Percentiles rank a stretch among this genome's conserved stretches.
Evolutionary conservation across 2,888 invertebrate genomes (phyloP).

Genomic region (Campopleginae sp.): DNA sequence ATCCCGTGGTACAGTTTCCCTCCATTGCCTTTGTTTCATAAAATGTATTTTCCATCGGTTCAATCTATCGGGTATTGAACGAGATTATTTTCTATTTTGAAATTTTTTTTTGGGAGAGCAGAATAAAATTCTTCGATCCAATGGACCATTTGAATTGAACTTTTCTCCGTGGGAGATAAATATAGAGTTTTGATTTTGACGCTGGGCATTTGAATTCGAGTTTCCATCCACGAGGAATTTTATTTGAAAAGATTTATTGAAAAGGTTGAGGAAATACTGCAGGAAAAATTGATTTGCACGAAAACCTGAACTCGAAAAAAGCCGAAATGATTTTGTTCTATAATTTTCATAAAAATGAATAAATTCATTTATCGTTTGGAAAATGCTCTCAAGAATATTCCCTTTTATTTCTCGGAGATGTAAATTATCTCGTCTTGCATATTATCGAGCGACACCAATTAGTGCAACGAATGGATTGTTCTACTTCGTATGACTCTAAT

Average conservation of each 20-base stretch:
- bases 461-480: neutral
- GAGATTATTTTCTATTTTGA: neutral
- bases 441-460: neutral
- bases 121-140: neutral
- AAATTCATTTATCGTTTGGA: neutral
- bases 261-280: neutral
- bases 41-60: neutral
- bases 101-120: neutral
- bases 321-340: neutral
- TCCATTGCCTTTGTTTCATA: neutral
- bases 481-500: neutral
- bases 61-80: neutral
- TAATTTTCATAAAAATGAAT: neutral
- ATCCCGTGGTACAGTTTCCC: neutral
- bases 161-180: neutral
- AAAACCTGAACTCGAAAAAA: neutral
- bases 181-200: neutral
- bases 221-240: neutral
- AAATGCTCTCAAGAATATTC: too few relatives aligned
- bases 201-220: neutral
- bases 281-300: neutral
- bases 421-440: conserved; percentile 4
- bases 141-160: neutral
- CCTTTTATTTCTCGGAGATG: neutral
- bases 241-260: neutral